These are phyloP conservation scores for Rhinogobio ventralis DNA, from an alignment of 2,797 vertebrate genomes.

Conservation along the genomic window DNA sequence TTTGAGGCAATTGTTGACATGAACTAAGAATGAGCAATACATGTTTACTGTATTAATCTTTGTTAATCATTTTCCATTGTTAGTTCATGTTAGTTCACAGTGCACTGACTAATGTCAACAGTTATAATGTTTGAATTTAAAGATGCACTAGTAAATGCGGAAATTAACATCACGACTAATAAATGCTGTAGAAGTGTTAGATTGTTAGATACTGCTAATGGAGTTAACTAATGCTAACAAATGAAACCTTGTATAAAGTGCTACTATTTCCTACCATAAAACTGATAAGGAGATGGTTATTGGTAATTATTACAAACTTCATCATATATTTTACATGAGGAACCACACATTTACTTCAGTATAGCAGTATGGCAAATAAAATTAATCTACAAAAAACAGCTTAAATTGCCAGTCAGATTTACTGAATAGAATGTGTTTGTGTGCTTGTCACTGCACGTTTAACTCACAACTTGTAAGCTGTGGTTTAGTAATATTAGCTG, in stretches of 20 bases:
- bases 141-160: too few species aligned
- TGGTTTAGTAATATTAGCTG: not conserved
- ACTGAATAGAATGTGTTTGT: not conserved
- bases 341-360: not conserved
- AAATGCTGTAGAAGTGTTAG: too few species aligned
- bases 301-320: not conserved
- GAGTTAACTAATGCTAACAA: too few species aligned
- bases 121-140: too few species aligned
- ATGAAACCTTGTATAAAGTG: not conserved
- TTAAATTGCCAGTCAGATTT: not conserved
- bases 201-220: too few species aligned
- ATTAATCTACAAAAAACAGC: not conserved
- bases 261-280: not conserved
- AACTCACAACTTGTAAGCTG: not conserved
- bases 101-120: not conserved
- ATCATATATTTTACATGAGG: not conserved
- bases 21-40: not conserved
- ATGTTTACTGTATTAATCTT: too few species aligned
- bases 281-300: not conserved
- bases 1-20: too few species aligned
- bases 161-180: too few species aligned
- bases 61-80: not conserved
- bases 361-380: not conserved
- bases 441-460: not conserved
- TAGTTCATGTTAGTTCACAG: too few species aligned